These are phyloP conservation scores for Eulithis prunata DNA, from an alignment of 2,888 invertebrate genomes.

Conservation along the genomic window DNA sequence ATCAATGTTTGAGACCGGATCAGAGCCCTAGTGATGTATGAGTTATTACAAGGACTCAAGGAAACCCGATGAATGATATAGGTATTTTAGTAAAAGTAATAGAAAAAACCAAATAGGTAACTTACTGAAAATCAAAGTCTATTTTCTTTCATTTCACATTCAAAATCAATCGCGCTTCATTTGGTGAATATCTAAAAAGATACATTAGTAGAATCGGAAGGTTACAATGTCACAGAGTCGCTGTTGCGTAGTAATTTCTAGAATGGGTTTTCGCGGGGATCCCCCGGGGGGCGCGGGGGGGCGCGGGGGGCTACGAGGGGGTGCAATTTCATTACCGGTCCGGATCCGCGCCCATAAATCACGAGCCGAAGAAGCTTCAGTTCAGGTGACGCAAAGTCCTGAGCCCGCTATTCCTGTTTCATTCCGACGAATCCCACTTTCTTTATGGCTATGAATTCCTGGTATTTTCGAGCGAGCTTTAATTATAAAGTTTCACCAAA, in stretches of 20 bases:
- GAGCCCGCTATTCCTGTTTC: conserved; percentile 78
- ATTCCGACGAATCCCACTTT: conserved; percentile 73
- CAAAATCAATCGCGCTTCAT: neutral
- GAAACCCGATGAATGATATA: too few relatives aligned
- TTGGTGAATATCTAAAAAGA: conserved; percentile 18
- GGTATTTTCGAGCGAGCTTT: conserved; percentile 72
- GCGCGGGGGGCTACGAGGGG: conserved; percentile 71
- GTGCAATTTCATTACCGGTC: conserved; percentile 85
- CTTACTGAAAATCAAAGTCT: too few relatives aligned
- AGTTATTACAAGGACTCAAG: too few relatives aligned
- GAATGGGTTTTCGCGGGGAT: conserved; percentile 71
- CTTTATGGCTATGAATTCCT: conserved; percentile 78
- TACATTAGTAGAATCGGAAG: conserved; percentile 31
- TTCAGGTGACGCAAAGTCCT: conserved; percentile 83
- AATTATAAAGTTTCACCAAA: conserved; percentile 66
- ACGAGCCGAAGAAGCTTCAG: conserved; percentile 85
- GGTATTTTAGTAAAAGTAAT: too few relatives aligned
- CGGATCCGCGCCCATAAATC: conserved; percentile 84
- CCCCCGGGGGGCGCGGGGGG: conserved; percentile 63
- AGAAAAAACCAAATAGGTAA: too few relatives aligned
- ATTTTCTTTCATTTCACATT: too few relatives aligned
- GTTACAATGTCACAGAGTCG: conserved; percentile 49
- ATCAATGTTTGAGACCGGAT: too few relatives aligned
- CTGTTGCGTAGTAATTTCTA: conserved; percentile 83
- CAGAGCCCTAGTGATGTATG: too few relatives aligned